These are phyloP conservation scores for Bufo bufo DNA, from an alignment of 2,113 vertebrate species.

Conservation along the genomic window DNA sequence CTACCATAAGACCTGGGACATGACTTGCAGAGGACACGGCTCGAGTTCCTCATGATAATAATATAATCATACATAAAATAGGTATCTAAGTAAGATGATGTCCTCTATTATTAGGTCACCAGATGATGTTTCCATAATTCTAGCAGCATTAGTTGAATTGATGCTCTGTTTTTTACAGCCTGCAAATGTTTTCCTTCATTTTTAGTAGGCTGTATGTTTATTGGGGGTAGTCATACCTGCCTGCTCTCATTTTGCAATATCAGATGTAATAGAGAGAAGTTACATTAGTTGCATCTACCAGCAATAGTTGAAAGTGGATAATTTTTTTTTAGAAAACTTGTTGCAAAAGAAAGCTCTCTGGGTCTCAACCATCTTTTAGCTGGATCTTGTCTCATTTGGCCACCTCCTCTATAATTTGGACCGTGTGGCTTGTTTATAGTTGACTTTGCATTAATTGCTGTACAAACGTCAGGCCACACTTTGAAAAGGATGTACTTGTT, in stretches of 20 bases:
- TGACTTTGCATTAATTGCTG: background rate
- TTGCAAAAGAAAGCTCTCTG: background rate
- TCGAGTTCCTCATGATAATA: too few species aligned
- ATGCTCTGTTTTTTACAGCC: too few species aligned
- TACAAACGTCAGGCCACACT: background rate
- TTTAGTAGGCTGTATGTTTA: background rate
- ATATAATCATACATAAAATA: too few species aligned
- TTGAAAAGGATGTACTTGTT: background rate
- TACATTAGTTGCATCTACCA: background rate
- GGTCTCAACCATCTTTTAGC: background rate
- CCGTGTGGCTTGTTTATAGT: background rate
- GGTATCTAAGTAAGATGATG: too few species aligned
- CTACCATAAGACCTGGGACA: too few species aligned
- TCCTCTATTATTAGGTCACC: too few species aligned
- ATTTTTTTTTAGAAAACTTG: background rate
- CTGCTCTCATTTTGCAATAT: background rate
- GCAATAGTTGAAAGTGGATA: background rate
- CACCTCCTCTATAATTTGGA: background rate
- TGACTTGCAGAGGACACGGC: too few species aligned
- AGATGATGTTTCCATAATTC: too few species aligned
- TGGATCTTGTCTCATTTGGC: background rate
- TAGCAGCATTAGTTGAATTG: too few species aligned
- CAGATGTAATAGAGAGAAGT: background rate
- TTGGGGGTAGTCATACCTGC: background rate
- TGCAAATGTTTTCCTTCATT: background rate